phyloP scores from a whole-genome alignment of 2,888 invertebrate species.

The Teleiodes luculella region DNA sequence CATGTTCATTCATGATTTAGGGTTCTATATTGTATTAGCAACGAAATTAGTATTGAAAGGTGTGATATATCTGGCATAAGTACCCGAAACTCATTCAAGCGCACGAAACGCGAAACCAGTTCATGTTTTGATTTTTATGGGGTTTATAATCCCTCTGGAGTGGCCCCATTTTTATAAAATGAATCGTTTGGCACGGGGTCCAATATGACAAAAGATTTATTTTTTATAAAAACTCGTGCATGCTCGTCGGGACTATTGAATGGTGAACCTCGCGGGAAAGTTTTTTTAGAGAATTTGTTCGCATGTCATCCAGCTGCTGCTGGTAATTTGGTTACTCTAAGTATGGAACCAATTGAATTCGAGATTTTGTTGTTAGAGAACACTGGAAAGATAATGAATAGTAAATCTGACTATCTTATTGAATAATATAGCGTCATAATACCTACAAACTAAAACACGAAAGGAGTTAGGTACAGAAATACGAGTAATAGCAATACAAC shows the following conservation, averaged over 20 bases:
- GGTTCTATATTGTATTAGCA: constrained; percentile 61
- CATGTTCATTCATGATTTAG: constrained; percentile 71
- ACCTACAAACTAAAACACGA: too few species aligned
- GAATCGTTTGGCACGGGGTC: constrained; percentile 37
- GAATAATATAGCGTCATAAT: too few species aligned
- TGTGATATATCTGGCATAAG: constrained; percentile 66
- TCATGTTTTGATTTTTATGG: constrained; percentile 53
- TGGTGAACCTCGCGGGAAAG: constrained; percentile 11
- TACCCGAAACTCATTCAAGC: constrained; percentile 60
- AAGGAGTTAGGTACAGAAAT: too few species aligned
- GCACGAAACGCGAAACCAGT: constrained; percentile 60
- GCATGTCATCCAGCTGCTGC: constrained; percentile 2
- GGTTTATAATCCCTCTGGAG: constrained; percentile 47
- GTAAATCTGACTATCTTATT: too few species aligned
- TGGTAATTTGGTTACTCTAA: too few species aligned
- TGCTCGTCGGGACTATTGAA: constrained; percentile 5
- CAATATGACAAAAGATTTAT: constrained; percentile 31
- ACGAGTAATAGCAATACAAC: too few species aligned
- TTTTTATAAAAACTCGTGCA: constrained; percentile 15
- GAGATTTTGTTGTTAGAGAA: too few species aligned
- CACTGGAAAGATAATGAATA: too few species aligned
- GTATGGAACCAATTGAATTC: too few species aligned
- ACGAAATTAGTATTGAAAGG: constrained; percentile 72
- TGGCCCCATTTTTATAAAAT: constrained; percentile 44
- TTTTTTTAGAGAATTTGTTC: constrained; percentile 5